Evolutionary conservation across 1,140 invertebrate species (phyloP).

Genomic region (Glomeris maerens): DNA sequence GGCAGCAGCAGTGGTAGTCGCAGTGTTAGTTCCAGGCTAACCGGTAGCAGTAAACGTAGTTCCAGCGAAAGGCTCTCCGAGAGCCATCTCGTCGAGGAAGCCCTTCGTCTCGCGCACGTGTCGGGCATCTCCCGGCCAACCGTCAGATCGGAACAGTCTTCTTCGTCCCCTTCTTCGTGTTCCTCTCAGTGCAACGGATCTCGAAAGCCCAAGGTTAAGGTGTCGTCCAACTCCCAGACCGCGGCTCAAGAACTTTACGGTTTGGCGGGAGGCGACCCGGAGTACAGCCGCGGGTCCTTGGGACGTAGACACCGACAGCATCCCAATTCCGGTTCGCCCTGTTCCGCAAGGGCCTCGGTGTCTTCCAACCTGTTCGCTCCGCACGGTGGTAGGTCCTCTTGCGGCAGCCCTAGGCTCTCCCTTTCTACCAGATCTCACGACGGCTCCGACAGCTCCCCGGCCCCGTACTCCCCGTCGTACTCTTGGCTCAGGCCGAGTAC

Average conservation of each 20-base stretch:
- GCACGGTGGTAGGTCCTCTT: conserved; percentile 7
- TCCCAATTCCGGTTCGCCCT: not conserved
- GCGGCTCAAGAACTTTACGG: conserved; percentile 29
- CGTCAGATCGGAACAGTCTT: not conserved
- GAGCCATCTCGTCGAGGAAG: not conserved
- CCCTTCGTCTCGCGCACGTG: conserved; percentile 34
- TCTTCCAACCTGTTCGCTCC: not conserved
- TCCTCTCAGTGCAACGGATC: not conserved
- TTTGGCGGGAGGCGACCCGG: not conserved
- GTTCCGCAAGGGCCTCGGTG: not conserved
- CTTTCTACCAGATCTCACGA: not conserved
- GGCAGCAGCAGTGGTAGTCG: conserved; percentile 35
- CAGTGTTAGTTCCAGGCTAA: not conserved
- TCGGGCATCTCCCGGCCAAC: not conserved
- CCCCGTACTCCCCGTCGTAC: not conserved
- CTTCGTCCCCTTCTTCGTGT: not conserved
- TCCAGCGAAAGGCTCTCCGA: conserved; percentile 8
- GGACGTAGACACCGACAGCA: conserved; percentile 18
- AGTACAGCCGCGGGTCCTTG: conserved; percentile 22
- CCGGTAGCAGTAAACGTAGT: conserved; percentile 31
- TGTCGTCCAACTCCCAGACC: conserved; percentile 75
- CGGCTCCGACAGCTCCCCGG: too few relatives aligned
- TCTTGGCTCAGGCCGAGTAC: not conserved
- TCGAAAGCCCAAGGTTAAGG: conserved; percentile 44
- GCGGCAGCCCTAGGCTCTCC: conserved; percentile 2